Evolutionary conservation across 2,797 vertebrate species (phyloP).

Genomic region (Sebastiscus albofasciatus): DNA sequence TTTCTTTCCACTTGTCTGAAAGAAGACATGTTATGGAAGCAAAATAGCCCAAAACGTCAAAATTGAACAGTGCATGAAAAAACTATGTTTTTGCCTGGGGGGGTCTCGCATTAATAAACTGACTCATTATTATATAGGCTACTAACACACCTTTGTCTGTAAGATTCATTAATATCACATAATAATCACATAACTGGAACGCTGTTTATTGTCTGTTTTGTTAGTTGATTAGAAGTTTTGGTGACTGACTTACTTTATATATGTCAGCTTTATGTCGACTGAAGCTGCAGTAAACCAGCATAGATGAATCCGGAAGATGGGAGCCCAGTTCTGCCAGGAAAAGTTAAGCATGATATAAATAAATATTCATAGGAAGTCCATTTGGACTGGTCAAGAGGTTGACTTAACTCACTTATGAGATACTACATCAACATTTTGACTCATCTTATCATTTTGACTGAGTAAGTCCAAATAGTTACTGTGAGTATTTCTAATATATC

Average conservation of each 20-base stretch:
- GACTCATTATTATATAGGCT: not conserved
- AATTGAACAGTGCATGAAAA: too few species aligned
- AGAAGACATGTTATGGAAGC: too few species aligned
- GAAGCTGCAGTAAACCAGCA: not conserved
- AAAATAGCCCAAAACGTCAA: too few species aligned
- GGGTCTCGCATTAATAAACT: not conserved
- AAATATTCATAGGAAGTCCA: not conserved
- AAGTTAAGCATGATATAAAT: not conserved
- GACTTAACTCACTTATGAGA: not conserved
- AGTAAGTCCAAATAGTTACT: not conserved
- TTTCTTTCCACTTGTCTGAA: too few species aligned
- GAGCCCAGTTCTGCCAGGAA: not conserved
- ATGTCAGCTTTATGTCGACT: not conserved
- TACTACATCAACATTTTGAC: not conserved
- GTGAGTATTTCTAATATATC: not conserved
- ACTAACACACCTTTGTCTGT: not conserved
- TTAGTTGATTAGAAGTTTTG: not conserved
- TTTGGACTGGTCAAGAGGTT: not conserved
- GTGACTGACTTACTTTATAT: not conserved
- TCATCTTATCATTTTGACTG: not conserved
- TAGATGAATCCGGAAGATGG: not conserved
- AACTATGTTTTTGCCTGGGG: too few species aligned
- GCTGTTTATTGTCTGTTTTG: not conserved
- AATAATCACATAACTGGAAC: not conserved
- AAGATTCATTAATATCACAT: not conserved